Conservation (phyloP, 1,140 invertebrate genomes). For the Lepidurus apus region DNA sequence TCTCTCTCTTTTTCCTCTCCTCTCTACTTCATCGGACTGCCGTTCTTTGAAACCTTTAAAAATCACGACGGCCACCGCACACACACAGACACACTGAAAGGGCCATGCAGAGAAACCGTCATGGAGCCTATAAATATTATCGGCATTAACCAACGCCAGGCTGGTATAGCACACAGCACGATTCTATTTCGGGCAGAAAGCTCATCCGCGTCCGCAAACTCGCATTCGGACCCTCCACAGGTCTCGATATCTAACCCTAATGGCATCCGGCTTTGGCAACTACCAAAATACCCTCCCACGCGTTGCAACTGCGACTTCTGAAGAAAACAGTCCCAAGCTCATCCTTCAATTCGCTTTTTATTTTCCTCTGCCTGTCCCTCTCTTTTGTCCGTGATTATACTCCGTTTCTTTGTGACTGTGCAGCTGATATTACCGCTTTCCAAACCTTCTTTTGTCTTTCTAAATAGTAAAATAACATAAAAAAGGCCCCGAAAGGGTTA, state of each 20-base stretch:
- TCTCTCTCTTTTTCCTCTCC: background rate
- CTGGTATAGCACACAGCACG: background rate
- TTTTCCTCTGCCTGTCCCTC: background rate
- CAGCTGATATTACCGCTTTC: conserved; percentile 13
- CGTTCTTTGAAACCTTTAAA: background rate
- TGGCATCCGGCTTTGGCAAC: conserved; percentile 20
- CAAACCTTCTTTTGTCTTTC: background rate
- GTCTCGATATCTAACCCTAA: conserved; percentile 8
- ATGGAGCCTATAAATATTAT: background rate
- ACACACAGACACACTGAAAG: background rate
- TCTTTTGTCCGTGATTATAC: background rate
- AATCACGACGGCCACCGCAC: background rate
- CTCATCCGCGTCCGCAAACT: background rate
- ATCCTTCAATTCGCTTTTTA: background rate
- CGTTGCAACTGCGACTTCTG: background rate
- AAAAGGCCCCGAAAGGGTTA: background rate
- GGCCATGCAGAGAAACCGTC: background rate
- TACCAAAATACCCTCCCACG: conserved; percentile 18
- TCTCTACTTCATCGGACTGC: background rate
- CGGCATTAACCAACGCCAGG: background rate
- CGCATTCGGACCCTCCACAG: conserved; percentile 10
- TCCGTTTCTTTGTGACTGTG: too few species aligned
- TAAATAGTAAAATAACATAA: background rate
- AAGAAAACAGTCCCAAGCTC: background rate
- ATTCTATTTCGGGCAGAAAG: conserved; percentile 11